Evolutionary conservation across 2,113 vertebrate species (phyloP).

Genomic region (Ahaetulla prasina): DNA sequence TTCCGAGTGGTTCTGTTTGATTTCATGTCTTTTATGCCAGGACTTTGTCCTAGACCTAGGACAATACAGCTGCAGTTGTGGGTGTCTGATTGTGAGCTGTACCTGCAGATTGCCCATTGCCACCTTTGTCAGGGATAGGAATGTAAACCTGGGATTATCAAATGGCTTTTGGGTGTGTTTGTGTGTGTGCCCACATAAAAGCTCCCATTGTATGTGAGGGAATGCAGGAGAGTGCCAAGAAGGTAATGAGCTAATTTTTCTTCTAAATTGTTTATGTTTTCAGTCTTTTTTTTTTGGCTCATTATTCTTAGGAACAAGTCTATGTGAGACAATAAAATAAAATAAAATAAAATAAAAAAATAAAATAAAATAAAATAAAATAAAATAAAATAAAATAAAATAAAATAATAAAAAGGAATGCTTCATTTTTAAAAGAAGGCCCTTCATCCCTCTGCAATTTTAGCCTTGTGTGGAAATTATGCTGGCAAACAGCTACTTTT

Average conservation of each 20-base stretch:
- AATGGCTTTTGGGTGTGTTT: background rate
- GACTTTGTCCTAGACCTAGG: background rate
- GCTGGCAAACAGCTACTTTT: background rate
- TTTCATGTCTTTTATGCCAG: background rate
- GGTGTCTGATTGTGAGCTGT: background rate
- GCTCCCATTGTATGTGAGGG: background rate
- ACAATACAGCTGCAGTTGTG: background rate
- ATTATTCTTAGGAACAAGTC: background rate
- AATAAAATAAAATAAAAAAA: background rate
- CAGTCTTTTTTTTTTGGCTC: background rate
- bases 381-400: background rate
- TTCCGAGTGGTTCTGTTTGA: background rate
- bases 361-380: too few relatives aligned
- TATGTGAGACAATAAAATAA: background rate
- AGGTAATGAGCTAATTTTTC: background rate
- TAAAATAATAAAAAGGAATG: too few relatives aligned
- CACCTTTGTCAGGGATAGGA: background rate
- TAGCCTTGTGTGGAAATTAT: background rate
- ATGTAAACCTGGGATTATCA: background rate
- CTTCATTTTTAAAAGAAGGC: background rate
- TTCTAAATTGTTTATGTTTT: background rate
- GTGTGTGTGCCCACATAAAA: background rate
- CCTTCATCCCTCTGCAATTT: background rate
- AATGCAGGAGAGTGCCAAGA: background rate
- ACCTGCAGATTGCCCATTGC: background rate